Evolutionary conservation across 2,888 invertebrate species (phyloP).

Genomic region (Sipha maydis): DNA sequence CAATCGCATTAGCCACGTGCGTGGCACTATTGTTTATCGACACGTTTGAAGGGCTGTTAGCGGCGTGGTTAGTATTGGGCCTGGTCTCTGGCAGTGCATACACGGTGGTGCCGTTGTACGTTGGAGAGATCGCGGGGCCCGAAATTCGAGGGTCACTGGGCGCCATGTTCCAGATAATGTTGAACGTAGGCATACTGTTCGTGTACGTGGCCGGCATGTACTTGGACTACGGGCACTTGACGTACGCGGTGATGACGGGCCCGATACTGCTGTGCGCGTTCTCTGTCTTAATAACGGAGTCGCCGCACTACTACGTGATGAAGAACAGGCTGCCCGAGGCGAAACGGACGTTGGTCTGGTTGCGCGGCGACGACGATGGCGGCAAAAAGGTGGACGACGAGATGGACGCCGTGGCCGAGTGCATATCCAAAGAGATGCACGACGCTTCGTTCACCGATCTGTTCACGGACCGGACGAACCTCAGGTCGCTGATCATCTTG

Average conservation of each 20-base stretch:
- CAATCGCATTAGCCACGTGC: conserved; percentile 73
- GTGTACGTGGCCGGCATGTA: conserved; percentile 67
- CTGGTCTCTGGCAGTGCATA: conserved; percentile 64
- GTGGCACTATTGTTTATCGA: conserved; percentile 59
- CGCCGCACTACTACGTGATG: conserved; percentile 73
- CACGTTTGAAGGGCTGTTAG: conserved; percentile 59
- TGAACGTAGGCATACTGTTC: conserved; percentile 68
- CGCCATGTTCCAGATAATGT: conserved; percentile 66
- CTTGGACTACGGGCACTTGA: conserved; percentile 67
- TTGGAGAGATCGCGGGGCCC: conserved; percentile 62
- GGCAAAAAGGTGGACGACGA: conserved; percentile 60
- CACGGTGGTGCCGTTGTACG: conserved; percentile 64
- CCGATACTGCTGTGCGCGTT: conserved; percentile 70
- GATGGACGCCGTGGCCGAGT: conserved; percentile 44
- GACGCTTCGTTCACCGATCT: conserved; percentile 50
- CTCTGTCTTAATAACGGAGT: conserved; percentile 73
- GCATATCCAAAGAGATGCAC: conserved; percentile 24
- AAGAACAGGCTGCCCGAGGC: conserved; percentile 70
- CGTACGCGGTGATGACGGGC: conserved; percentile 69
- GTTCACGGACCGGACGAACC: conserved; percentile 65
- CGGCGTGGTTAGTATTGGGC: conserved; percentile 63
- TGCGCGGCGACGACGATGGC: conserved; percentile 62
- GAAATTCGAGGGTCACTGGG: conserved; percentile 63
- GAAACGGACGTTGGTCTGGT: conserved; percentile 64
- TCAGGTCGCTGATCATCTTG: conserved; percentile 64